Base-by-base conservation (phyloP, 2,888 invertebrate species). In the Chalcis sispes region DNA sequence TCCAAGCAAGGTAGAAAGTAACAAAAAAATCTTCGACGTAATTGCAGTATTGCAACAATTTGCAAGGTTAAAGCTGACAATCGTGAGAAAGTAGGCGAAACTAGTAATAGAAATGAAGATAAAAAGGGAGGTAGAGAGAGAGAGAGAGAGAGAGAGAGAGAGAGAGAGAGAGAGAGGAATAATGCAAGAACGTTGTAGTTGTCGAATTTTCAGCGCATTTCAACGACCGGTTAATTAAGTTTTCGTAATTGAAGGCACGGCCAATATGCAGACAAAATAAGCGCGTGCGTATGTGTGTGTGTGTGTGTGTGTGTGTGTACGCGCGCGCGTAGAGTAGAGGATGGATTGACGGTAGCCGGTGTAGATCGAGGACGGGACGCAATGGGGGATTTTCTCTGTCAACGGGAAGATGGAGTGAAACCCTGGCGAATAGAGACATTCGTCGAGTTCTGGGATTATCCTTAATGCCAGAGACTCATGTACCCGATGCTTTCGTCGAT, bases 381-480 rank as follows among this genome's bases (percentile, higher is more conserved):
- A 54, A 10, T 18, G 76, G 83, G 86, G 86, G 88, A 88, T 88
- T 88, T 86, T 82, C 83, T 85, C 87, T 88, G 88, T 88, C 88
- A 88, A 83, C 88, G 82, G 40, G 83, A 88, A 88, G 88, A 88
- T 87, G 85, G 88, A 88, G 88, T 88, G 88, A 87, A 88, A 85
- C 84, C 81, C 81, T 85, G 86, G 80, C 81, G 84, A 87, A 83
- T 82, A 83, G 85, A 87, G 88, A 88, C 88, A 87, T 81, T 79
- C 84, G 86, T 78, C 86, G 86, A 88, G 85, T 29, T 20, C 62
- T 42, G 4, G 71, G 67, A 75, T 74, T 75, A 75, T 46, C 64
- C 61, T 29, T 65, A 18, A 70, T 48, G 86, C 86, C 18, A 20
- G n/a, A 32, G 18, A 25, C 20, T 54, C 40, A 15, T 15, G 13